Percentiles rank a stretch among this genome's conserved stretches.
Conservation (phyloP, 30 jellyfish, hydroid and myxozoan genomes). For the Turritopsis dohrnii region DNA sequence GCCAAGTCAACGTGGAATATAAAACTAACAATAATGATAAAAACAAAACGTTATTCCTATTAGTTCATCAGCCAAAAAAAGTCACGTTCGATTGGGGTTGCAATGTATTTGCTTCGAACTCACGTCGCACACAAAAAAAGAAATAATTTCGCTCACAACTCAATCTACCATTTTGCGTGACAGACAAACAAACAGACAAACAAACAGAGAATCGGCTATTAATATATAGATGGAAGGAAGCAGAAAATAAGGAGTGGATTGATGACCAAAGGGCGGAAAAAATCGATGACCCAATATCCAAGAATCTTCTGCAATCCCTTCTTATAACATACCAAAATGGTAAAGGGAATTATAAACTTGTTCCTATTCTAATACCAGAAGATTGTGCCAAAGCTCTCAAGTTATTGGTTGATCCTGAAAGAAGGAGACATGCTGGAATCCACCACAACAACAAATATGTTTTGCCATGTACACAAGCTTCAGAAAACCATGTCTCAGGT, state of each 20-base stretch:
- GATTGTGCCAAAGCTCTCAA: conserved; percentile 4
- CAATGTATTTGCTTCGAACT: too few relatives aligned
- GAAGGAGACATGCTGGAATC: conserved; percentile 1
- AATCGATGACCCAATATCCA: conserved; percentile 15
- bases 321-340: conserved; percentile 13
- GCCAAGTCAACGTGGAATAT: too few relatives aligned
- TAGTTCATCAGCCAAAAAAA: too few relatives aligned
- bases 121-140: too few relatives aligned
- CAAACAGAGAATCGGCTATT: too few relatives aligned
- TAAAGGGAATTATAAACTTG: conserved; percentile 11
- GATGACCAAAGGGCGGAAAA: neutral
- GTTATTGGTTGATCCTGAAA: neutral
- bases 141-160: too few relatives aligned
- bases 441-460: conserved; percentile 10
- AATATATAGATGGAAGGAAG: conserved; percentile 6
- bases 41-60: too few relatives aligned
- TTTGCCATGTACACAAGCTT: conserved; percentile 9
- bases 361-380: conserved; percentile 7
- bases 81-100: too few relatives aligned
- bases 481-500: conserved; percentile 7
- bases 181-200: too few relatives aligned
- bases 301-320: neutral
- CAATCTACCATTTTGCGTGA: too few relatives aligned
- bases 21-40: too few relatives aligned
- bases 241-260: conserved; percentile 6